These are phyloP conservation scores for Blennius ocellaris DNA, from an alignment of 2,113 vertebrate species.

Conservation along the genomic window DNA sequence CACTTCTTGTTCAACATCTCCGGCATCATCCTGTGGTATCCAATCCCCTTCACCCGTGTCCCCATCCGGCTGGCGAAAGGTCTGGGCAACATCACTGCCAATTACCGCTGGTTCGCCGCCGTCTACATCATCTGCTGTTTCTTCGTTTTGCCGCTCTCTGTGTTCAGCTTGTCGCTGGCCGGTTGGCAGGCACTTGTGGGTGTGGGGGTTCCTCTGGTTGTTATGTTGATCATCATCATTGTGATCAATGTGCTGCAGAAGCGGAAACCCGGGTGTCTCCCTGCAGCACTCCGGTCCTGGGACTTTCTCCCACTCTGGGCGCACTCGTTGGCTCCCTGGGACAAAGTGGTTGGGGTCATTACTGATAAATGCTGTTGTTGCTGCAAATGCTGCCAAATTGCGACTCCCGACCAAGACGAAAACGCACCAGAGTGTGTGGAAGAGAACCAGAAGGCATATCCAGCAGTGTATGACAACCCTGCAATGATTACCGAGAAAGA, in stretches of 20 bases:
- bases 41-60: constrained; percentile 88
- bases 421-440: constrained; percentile 51
- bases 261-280: constrained; percentile 81
- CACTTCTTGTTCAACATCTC: constrained; percentile 97
- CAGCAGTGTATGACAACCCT: constrained; percentile 83
- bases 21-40: constrained; percentile 94
- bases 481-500: constrained; percentile 68
- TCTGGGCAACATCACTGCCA: constrained; percentile 88
- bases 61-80: constrained; percentile 90
- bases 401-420: constrained; percentile 16
- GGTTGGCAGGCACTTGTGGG: constrained; percentile 91
- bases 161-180: constrained; percentile 91
- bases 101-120: constrained; percentile 94
- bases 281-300: constrained; percentile 86
- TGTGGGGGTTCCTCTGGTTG: constrained; percentile 84
- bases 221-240: constrained; percentile 77
- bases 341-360: constrained; percentile 75
- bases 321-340: constrained; percentile 91
- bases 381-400: constrained; percentile 87
- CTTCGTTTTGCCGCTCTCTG: constrained; percentile 84
- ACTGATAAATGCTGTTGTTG: constrained; percentile 82
- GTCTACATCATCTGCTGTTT: constrained; percentile 91
- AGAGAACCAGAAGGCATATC: constrained; percentile 56
- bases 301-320: constrained; percentile 91
- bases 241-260: constrained; percentile 86